phyloP scores from a whole-genome alignment of 2,888 invertebrate species.

The Cyclophora albipunctata region DNA sequence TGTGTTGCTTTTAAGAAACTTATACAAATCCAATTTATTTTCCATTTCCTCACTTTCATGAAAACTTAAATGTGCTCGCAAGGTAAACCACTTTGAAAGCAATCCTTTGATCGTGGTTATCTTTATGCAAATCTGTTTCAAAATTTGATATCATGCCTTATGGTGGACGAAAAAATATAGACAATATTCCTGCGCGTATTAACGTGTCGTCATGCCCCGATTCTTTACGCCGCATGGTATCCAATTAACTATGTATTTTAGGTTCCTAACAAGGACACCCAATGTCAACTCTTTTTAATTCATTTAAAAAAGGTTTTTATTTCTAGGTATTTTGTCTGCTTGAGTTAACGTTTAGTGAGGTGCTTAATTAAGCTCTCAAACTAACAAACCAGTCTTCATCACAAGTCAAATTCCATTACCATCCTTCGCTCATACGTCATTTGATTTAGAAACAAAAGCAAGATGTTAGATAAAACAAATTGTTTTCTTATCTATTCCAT shows the following conservation, averaged over 20 bases:
- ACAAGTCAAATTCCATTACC: neutral
- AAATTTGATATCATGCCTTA: conserved; percentile 48
- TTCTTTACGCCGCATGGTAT: no score
- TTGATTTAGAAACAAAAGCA: conserved; percentile 11
- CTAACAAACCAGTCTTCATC: no score
- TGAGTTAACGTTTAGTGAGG: no score
- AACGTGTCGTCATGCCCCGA: no score
- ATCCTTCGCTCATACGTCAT: neutral
- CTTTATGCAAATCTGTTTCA: conserved; percentile 66
- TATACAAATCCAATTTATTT: conserved; percentile 73
- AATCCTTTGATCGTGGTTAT: conserved; percentile 71
- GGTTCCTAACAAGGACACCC: no score
- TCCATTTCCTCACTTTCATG: conserved; percentile 72
- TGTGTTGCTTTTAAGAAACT: conserved; percentile 61
- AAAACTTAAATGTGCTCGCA: conserved; percentile 73
- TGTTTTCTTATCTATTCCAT: conserved; percentile 42
- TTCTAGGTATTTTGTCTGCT: no score
- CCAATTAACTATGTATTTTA: no score
- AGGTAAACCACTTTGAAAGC: conserved; percentile 72
- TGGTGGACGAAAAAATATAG: conserved; percentile 18
- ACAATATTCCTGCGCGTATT: neutral
- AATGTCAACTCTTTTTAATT: no score
- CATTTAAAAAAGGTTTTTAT: no score
- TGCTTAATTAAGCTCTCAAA: no score
- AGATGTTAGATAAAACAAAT: conserved; percentile 38